Conservation (phyloP, 2,113 vertebrate species). For the Vidua macroura region DNA sequence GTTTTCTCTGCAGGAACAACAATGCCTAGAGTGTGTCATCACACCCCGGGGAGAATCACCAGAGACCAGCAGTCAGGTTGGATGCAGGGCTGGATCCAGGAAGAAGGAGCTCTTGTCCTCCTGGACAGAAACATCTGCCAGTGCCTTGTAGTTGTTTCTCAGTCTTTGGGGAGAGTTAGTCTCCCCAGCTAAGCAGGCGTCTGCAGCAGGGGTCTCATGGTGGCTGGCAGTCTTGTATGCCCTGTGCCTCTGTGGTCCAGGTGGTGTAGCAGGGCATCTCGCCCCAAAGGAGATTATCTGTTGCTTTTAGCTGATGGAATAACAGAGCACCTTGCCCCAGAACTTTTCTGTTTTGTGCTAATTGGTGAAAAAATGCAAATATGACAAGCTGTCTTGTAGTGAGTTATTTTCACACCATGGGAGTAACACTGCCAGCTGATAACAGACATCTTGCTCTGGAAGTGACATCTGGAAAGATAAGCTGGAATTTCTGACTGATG, state of each 20-base stretch:
- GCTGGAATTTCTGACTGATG: neutral
- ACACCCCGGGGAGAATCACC: neutral
- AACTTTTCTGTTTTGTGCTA: neutral
- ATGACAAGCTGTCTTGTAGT: neutral
- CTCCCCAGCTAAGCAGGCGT: neutral
- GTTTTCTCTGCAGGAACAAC: neutral
- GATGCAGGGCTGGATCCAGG: neutral
- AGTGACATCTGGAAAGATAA: neutral
- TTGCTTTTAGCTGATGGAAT: neutral
- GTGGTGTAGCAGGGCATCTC: neutral
- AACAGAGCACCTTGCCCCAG: neutral
- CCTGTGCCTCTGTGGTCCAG: neutral
- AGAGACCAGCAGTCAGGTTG: neutral
- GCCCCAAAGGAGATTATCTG: neutral
- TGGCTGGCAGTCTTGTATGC: neutral
- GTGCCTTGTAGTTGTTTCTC: neutral
- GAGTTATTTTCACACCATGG: neutral
- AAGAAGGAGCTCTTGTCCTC: neutral
- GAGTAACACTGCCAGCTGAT: neutral
- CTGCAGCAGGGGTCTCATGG: neutral
- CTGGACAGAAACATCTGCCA: neutral
- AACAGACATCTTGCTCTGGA: neutral
- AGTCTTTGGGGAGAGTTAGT: neutral
- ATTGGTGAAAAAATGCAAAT: neutral
- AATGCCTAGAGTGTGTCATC: neutral